Evolutionary conservation across 2,888 invertebrate species (phyloP), one percentile per base, ranked within the genome.

Genomic region (Diplazon laetatorius): DNA sequence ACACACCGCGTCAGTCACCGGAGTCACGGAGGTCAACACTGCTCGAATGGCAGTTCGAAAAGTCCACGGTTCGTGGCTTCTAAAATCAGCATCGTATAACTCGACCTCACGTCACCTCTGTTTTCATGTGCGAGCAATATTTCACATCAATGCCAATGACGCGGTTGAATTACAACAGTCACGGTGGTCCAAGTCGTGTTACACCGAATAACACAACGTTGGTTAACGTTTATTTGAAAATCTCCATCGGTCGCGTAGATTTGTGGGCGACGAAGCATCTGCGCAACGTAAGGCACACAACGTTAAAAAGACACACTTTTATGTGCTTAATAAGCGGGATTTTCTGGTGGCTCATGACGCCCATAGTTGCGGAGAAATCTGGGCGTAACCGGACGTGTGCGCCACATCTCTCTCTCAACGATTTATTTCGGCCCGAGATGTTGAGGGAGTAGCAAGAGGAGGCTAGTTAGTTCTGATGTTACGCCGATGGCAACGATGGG

Each of bases 351-450:
- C 60, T 59, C 70, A 70, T 74, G 71, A 66, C 65, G 60, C 65
- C 60, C n/a, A n/a, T 59, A 71, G 74, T 70, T 71, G 48, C 46
- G 50, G 20, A 16, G 55, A 37, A 55, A 71, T 35, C 52, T 71
- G 78, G 78, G 78, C 78, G 78, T 78, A 75, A 65, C 78, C 78
- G 78, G 78, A 78, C 71, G 68, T 75, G 75, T 68, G 75, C 78
- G 48, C 66, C 71, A 71, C 75, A 75, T 62, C 66, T 63, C 62
- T 78, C 78, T 57, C 73, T 59, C 57, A 55, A 65, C 62, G 77
- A 75, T 75, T 78, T 74, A 74, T 66, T 70, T 25, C 62, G 22
- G 59, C 14, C 5, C 20, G 55, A 30, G 14, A 44, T 59, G 42
- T 68, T 78, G 25, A 30, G 30, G 30, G n/a, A n/a, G n/a, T n/a